These are phyloP conservation scores for Pandemis cinnamomeana DNA, from an alignment of 2,888 invertebrate species.

Conservation along the genomic window DNA sequence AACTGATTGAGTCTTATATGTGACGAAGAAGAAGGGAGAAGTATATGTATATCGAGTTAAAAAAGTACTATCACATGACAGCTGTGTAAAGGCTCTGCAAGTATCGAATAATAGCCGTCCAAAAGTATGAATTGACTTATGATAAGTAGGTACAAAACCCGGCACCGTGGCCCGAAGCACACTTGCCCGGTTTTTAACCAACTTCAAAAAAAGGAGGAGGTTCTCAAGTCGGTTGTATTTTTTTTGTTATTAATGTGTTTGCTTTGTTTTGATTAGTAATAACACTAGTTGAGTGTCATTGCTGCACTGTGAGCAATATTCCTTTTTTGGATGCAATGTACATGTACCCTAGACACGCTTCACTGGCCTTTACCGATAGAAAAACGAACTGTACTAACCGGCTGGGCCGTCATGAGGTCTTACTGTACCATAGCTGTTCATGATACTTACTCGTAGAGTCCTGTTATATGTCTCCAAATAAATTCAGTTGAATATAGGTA, in stretches of 20 bases:
- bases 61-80: too few species aligned
- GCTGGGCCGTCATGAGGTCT: slow-evolving; percentile 57
- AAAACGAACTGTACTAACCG: slow-evolving; percentile 67
- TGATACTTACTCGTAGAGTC: background rate
- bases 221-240: too few species aligned
- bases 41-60: too few species aligned
- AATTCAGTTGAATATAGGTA: background rate
- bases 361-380: slow-evolving; percentile 66
- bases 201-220: too few species aligned
- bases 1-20: too few species aligned
- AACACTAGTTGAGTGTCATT: background rate
- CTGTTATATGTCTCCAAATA: slow-evolving; percentile 13
- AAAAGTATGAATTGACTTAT: too few species aligned
- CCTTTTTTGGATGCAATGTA: background rate
- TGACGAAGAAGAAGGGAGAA: too few species aligned
- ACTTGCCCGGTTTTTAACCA: too few species aligned
- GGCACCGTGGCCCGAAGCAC: too few species aligned
- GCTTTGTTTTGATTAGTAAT: background rate
- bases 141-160: too few species aligned
- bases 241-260: background rate
- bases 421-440: slow-evolving; percentile 51
- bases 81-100: too few species aligned
- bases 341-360: slow-evolving; percentile 59
- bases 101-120: too few species aligned
- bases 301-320: background rate